Evolutionary conservation across 2,113 vertebrate species (phyloP).

Genomic region (Pelmatolapia mariae): DNA sequence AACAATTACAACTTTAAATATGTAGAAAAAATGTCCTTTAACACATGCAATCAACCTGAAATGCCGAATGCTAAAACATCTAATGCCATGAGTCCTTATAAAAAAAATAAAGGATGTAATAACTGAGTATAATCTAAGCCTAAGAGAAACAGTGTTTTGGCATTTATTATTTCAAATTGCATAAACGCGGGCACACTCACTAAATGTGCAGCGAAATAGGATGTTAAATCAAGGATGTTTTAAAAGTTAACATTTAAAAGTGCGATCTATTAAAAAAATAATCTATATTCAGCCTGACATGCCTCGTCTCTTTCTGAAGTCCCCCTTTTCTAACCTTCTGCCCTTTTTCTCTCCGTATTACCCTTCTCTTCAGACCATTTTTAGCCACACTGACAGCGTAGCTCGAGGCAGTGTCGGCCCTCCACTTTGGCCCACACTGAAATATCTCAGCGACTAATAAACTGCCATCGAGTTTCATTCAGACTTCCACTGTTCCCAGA

Average conservation of each 20-base stretch:
- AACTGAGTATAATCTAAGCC: not conserved
- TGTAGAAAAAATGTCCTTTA: not conserved
- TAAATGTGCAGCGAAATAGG: not conserved
- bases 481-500: not conserved
- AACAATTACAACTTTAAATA: not conserved
- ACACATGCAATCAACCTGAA: not conserved
- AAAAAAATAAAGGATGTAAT: not conserved
- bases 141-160: not conserved
- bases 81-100: not conserved
- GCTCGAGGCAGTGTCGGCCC: not conserved
- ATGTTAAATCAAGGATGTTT: not conserved
- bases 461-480: not conserved
- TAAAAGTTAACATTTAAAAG: not conserved
- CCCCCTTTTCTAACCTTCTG: not conserved
- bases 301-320: not conserved
- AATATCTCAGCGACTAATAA: not conserved
- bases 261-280: not conserved
- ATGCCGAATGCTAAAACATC: not conserved
- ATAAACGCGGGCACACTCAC: not conserved
- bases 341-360: not conserved
- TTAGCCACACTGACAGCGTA: not conserved
- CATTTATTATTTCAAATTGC: not conserved
- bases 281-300: not conserved
- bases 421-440: not conserved
- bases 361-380: not conserved